Conservation (phyloP, 2,888 invertebrate species). For the Archips crataeganus region DNA sequence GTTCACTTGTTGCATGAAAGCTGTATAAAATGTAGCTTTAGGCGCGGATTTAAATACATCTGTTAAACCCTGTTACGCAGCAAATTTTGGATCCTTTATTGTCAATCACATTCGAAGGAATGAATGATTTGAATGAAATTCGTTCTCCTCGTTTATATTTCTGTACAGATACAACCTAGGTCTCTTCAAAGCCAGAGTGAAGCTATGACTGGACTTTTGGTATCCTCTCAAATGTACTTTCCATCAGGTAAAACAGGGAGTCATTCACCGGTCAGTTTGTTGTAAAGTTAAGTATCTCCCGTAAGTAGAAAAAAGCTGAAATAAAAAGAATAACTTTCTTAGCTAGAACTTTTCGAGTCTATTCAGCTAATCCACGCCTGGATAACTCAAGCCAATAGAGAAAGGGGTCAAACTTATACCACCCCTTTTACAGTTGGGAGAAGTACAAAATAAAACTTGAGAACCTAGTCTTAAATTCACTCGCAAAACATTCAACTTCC, state of each 20-base stretch:
- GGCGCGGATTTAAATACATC: neutral
- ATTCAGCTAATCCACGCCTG: neutral
- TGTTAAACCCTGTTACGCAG: neutral
- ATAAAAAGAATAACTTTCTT: too few relatives aligned
- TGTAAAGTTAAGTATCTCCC: too few relatives aligned
- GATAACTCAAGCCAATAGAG: neutral
- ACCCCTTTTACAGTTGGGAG: neutral
- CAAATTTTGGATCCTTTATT: neutral
- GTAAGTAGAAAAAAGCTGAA: too few relatives aligned
- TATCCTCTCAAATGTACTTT: too few relatives aligned
- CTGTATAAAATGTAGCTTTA: slow-evolving; percentile 11
- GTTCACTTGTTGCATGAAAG: slow-evolving; percentile 7
- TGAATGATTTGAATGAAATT: too few relatives aligned
- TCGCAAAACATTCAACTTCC: slow-evolving; percentile 17
- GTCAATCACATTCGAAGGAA: too few relatives aligned
- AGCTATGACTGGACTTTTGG: too few relatives aligned
- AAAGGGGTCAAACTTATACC: neutral
- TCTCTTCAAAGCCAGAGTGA: too few relatives aligned
- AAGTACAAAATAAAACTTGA: neutral
- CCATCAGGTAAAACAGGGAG: too few relatives aligned
- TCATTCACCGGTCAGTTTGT: too few relatives aligned
- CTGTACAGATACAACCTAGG: too few relatives aligned
- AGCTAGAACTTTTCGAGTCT: neutral
- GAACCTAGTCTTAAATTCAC: slow-evolving; percentile 16
- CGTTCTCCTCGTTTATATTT: too few relatives aligned